Evolutionary conservation across 2,888 invertebrate species (phyloP).

Genomic region (Patella ulyssiponensis): DNA sequence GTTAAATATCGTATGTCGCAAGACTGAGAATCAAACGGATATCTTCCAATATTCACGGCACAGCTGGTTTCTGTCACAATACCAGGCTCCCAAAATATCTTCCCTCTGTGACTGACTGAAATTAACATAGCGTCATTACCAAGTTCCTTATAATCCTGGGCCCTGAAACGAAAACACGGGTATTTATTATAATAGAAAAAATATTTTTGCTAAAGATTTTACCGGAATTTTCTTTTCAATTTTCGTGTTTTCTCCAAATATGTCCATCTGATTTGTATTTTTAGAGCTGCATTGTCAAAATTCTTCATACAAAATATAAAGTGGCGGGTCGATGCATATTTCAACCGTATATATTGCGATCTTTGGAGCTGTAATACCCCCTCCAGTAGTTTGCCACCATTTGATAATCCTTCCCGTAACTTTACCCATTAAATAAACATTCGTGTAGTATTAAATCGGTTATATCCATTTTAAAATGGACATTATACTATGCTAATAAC

Average conservation of each 20-base stretch:
- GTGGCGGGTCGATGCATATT: no score
- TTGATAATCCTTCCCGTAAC: no score
- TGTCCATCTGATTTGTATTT: not conserved
- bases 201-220: not conserved
- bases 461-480: no score
- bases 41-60: conserved; percentile 53
- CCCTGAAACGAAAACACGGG: conserved; percentile 36
- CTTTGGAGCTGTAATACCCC: no score
- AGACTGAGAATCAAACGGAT: conserved; percentile 53
- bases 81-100: conserved; percentile 52
- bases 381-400: no score
- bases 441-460: no score
- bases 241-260: not conserved
- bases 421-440: no score
- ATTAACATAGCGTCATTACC: conserved; percentile 53
- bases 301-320: no score
- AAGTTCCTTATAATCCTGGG: conserved; percentile 49
- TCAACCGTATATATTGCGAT: no score
- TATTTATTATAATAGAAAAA: not conserved
- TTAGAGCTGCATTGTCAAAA: no score
- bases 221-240: not conserved
- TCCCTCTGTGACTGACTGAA: conserved; percentile 43
- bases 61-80: conserved; percentile 54
- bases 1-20: conserved; percentile 55
- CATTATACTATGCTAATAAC: no score